phyloP scores from a whole-genome alignment of 2,888 invertebrate genomes.

The Leuctra nigra region DNA sequence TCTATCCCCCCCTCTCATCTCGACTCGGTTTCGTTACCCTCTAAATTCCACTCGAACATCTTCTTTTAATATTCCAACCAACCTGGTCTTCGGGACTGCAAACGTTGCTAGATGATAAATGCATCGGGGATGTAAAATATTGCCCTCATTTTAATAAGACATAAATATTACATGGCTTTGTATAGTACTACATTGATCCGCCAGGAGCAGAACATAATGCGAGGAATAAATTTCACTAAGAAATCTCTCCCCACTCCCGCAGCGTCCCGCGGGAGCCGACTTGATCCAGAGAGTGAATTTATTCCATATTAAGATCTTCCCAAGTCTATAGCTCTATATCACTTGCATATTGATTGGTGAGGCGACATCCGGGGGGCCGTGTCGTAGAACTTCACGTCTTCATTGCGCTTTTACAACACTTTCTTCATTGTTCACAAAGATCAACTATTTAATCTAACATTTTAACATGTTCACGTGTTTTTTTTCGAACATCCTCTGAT shows the following conservation, averaged over 20 bases:
- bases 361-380: too few relatives aligned
- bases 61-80: too few relatives aligned
- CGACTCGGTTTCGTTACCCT: too few relatives aligned
- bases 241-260: neutral
- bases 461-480: too few relatives aligned
- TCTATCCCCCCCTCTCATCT: too few relatives aligned
- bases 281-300: neutral
- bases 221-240: constrained; percentile 16
- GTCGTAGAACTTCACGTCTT: too few relatives aligned
- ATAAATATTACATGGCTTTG: constrained; percentile 14
- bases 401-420: neutral
- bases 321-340: constrained; percentile 7
- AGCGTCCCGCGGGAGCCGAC: neutral
- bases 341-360: too few relatives aligned
- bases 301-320: constrained; percentile 14
- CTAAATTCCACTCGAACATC: too few relatives aligned
- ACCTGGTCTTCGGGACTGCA: too few relatives aligned
- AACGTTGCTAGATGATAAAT: neutral
- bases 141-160: constrained; percentile 13
- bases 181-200: neutral
- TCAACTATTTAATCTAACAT: too few relatives aligned
- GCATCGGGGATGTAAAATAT: neutral
- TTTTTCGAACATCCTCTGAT: too few relatives aligned
- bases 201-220: constrained; percentile 18
- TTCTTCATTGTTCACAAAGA: too few relatives aligned